Evolutionary conservation across 2,888 invertebrate species (phyloP).

Genomic region (Eurois occulta): DNA sequence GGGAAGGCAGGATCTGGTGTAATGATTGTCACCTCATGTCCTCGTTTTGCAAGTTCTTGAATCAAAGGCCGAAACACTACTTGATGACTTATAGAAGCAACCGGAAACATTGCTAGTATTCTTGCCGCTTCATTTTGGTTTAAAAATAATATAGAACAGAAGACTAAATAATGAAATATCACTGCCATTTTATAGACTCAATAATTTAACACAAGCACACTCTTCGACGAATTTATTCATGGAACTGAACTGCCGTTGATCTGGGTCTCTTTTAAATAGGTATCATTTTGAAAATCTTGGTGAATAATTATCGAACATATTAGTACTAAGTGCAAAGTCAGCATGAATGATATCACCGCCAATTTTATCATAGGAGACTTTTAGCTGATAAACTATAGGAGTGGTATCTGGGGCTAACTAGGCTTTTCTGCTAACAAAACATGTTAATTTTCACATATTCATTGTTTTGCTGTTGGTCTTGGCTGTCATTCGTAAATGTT

Average conservation of each 20-base stretch:
- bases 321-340: slow-evolving; percentile 4
- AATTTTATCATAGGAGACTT: background rate
- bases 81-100: slow-evolving; percentile 46
- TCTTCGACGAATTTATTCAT: background rate
- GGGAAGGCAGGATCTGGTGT: slow-evolving; percentile 53
- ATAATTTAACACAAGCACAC: background rate
- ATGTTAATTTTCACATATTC: background rate
- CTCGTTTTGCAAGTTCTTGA: slow-evolving; percentile 32
- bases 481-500: background rate
- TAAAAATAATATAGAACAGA: slow-evolving; percentile 4
- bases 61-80: slow-evolving; percentile 42
- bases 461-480: background rate
- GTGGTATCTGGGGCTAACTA: background rate
- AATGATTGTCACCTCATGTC: slow-evolving; percentile 47
- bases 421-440: background rate
- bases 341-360: background rate
- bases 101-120: slow-evolving; percentile 34
- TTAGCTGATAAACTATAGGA: background rate
- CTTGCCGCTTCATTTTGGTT: slow-evolving; percentile 26
- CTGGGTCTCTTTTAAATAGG: slow-evolving; percentile 5
- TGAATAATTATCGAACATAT: background rate
- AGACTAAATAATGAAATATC: background rate
- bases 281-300: background rate
- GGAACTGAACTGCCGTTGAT: background rate
- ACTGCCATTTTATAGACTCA: background rate